A percentile compares a stretch with the other conserved stretches of the same genome.
phyloP scores from a whole-genome alignment of 2,888 invertebrate species.

The Geophilus truncorum region DNA sequence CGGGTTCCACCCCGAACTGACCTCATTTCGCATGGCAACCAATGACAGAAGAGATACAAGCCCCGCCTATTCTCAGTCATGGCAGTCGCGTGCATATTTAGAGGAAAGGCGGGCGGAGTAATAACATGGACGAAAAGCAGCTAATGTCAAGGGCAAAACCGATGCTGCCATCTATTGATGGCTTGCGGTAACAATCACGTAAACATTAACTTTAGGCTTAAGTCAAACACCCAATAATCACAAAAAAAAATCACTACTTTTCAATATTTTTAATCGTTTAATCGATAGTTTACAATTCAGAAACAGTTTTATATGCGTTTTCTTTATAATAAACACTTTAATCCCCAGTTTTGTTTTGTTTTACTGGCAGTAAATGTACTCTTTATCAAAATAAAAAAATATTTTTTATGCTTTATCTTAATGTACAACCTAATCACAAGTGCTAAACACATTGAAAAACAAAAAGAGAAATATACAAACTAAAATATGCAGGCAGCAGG shows the following conservation, averaged over 20 bases:
- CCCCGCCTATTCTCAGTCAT: not conserved
- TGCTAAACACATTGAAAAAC: no score
- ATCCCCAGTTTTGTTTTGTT: no score
- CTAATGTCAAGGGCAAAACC: not conserved
- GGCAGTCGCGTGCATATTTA: slow-evolving; percentile 10
- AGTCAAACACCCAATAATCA: not conserved
- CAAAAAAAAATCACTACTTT: not conserved
- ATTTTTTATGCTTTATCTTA: not conserved
- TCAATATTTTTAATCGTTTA: not conserved
- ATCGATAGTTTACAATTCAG: not conserved
- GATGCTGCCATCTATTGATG: not conserved
- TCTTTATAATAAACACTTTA: no score
- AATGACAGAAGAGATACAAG: not conserved
- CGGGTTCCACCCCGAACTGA: not conserved
- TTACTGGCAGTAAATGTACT: no score
- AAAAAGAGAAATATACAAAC: not conserved
- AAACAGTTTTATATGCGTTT: no score
- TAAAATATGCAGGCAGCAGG: not conserved
- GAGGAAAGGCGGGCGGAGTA: not conserved
- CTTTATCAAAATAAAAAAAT: not conserved
- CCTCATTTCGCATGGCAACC: not conserved
- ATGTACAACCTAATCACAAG: not conserved
- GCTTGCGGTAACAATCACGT: not conserved
- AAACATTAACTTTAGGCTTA: not conserved
- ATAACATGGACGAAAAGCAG: not conserved